These are phyloP conservation scores for Syngnathus floridae DNA, from an alignment of 2,113 vertebrate species.

Conservation along the genomic window DNA sequence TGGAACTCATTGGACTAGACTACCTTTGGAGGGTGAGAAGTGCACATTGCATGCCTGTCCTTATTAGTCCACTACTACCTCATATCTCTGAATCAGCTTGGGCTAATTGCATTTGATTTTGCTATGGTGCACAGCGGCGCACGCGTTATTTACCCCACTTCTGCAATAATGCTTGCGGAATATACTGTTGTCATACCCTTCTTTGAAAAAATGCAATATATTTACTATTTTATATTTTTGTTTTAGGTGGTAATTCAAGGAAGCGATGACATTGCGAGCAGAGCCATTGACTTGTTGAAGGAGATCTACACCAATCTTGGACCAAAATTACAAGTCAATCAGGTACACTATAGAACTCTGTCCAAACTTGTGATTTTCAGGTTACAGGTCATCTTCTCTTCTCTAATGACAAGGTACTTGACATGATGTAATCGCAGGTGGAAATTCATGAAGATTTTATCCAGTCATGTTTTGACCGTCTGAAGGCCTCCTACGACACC, in stretches of 20 bases:
- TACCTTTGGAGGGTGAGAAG: slow-evolving; percentile 96
- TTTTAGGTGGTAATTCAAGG: slow-evolving; percentile 96
- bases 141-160: no score
- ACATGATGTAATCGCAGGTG: slow-evolving; percentile 69
- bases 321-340: slow-evolving; percentile 96
- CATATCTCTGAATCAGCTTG: no score
- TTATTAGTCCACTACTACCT: no score
- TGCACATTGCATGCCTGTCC: slow-evolving; percentile 1
- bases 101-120: no score
- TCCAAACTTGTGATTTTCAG: background rate
- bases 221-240: background rate
- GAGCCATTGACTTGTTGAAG: slow-evolving; percentile 97
- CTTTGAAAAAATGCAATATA: background rate
- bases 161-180: no score
- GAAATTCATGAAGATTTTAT: slow-evolving; percentile 99
- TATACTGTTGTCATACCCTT: background rate
- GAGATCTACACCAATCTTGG: slow-evolving; percentile 99
- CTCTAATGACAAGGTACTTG: background rate
- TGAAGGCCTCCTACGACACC: slow-evolving; percentile 96
- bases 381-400: background rate
- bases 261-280: slow-evolving; percentile 92
- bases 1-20: slow-evolving; percentile 97
- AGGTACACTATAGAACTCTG: slow-evolving; percentile 74
- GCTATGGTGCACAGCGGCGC: no score
- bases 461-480: slow-evolving; percentile 97